Percentiles rank a stretch among this genome's conserved stretches.
Conservation (phyloP, 2,797 vertebrate genomes). For the Semaprochilodus insignis region DNA sequence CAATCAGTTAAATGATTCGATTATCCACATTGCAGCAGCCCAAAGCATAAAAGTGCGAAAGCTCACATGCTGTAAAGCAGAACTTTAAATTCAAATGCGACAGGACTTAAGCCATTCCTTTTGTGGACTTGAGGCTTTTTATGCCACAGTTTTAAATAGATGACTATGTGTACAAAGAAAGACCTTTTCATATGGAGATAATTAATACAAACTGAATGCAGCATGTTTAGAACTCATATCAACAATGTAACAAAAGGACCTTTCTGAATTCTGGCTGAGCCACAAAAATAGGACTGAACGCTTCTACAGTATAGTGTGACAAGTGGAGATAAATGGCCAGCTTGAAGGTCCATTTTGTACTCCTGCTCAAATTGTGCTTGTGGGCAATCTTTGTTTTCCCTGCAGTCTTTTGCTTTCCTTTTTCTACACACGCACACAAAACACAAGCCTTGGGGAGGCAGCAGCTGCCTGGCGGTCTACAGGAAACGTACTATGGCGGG, state of each 20-base stretch:
- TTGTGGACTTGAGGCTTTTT: background rate
- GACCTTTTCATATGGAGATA: constrained; percentile 1
- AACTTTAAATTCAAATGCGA: background rate
- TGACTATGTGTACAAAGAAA: background rate
- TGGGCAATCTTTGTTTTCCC: constrained; percentile 52
- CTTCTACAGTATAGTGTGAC: constrained; percentile 36
- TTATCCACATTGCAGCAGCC: background rate
- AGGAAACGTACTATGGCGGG: constrained; percentile 69
- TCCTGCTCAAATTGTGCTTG: constrained; percentile 26
- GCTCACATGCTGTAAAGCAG: background rate
- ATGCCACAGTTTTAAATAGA: background rate
- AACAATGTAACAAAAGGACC: background rate
- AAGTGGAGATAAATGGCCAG: constrained; percentile 29
- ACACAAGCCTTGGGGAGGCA: constrained; percentile 51
- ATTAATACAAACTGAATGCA: background rate
- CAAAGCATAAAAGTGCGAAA: background rate
- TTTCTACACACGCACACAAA: constrained; percentile 28
- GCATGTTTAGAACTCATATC: background rate
- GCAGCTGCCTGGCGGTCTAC: constrained; percentile 72
- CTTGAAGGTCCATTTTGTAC: constrained; percentile 22
- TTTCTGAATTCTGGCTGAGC: background rate
- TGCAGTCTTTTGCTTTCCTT: constrained; percentile 30
- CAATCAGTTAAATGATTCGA: background rate
- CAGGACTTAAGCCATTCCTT: background rate
- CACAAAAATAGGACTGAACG: background rate